Evolutionary conservation across 2,797 vertebrate species (phyloP).

Genomic region (Halcyon smyrnensis): DNA sequence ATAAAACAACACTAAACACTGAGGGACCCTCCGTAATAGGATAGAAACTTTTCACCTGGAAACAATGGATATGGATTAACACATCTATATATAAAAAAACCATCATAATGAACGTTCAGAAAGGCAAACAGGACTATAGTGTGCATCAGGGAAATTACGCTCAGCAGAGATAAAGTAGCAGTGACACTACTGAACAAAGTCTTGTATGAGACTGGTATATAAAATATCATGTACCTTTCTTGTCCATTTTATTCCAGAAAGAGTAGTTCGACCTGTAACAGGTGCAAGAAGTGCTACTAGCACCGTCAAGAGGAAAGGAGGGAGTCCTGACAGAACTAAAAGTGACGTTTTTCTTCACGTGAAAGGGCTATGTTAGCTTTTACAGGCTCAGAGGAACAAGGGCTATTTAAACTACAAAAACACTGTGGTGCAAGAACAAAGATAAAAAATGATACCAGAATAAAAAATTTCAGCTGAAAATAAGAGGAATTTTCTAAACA

Average conservation of each 20-base stretch:
- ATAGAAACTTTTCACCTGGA: background rate
- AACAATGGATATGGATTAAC: rapidly evolving
- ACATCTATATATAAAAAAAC: background rate
- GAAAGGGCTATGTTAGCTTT: background rate
- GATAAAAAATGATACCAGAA: background rate
- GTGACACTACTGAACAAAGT: background rate
- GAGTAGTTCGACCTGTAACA: background rate
- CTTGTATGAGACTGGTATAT: background rate
- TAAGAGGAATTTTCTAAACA: background rate
- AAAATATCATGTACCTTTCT: background rate
- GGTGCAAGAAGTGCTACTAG: background rate
- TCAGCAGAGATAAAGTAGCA: background rate
- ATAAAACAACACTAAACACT: background rate
- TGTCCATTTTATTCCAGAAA: background rate
- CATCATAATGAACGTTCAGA: background rate
- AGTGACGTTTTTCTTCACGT: background rate
- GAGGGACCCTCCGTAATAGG: background rate
- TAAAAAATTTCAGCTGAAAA: background rate
- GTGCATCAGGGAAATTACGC: background rate
- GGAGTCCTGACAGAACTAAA: background rate
- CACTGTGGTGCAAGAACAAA: background rate
- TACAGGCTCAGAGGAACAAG: background rate
- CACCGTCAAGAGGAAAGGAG: background rate
- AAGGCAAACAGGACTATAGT: background rate
- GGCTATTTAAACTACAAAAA: background rate